Conservation (phyloP, 2,797 vertebrate genomes). For the Mallotus villosus region DNA sequence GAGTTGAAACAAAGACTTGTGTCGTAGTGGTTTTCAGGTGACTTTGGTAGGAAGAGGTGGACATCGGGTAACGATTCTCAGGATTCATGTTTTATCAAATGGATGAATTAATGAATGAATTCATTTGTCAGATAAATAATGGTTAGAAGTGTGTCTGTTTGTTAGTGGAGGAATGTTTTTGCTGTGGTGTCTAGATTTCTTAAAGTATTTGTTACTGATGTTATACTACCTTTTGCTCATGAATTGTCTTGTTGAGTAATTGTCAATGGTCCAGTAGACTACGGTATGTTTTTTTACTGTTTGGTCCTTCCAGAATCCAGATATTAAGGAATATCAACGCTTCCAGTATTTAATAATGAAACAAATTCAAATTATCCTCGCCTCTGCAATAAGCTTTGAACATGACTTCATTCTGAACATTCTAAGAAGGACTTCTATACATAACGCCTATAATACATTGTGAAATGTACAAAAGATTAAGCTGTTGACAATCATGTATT, state of each 20-base stretch:
- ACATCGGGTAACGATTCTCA: slow-evolving; percentile 50
- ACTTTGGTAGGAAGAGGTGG: slow-evolving; percentile 28
- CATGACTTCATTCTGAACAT: background rate
- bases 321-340: slow-evolving; percentile 20
- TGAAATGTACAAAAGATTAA: slow-evolving; percentile 25
- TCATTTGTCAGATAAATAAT: background rate
- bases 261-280: background rate
- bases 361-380: no score
- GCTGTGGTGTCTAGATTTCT: slow-evolving; percentile 10
- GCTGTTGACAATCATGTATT: slow-evolving; percentile 40
- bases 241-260: slow-evolving; percentile 9
- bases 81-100: slow-evolving; percentile 55
- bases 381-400: background rate
- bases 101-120: background rate
- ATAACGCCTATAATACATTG: no score
- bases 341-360: background rate
- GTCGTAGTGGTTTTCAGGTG: background rate
- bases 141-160: slow-evolving; percentile 2
- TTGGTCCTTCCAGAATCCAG: slow-evolving; percentile 13
- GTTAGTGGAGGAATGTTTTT: background rate
- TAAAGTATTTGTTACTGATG: slow-evolving; percentile 12
- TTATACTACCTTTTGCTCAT: slow-evolving; percentile 24
- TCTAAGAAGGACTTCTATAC: background rate
- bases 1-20: background rate
- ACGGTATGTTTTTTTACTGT: background rate